Base-by-base conservation (phyloP, 1,140 invertebrate species). In the Drosophila grimshawi region DNA sequence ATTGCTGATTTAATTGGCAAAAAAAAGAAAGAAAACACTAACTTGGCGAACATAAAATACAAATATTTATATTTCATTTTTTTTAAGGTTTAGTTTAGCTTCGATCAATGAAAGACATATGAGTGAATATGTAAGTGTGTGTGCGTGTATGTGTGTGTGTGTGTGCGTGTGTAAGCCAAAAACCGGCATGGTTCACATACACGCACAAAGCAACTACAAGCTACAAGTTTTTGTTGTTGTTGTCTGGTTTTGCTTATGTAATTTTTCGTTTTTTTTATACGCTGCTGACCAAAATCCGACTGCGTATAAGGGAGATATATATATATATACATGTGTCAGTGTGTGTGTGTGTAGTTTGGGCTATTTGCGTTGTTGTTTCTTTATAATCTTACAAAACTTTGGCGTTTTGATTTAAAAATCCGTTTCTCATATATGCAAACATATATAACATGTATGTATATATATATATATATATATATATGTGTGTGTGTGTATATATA, bases 341-440 rank as follows among this genome's bases (percentile, higher is more conserved):
- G 57, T 64, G 59, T 78, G 69, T 68, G 68, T 75, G 8, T 33
- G 46, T 67, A n/a, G 29, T 43, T 37, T 45, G 10, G 30, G 60
- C 78, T 49, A 57, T 63, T 76, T 57, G 65, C 72, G 61, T 59
- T 39, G 27, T 46, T 78, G 33, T 11, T 33, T 45, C 43, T 39
- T 63, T 70, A 70, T 32, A 52, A 63, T 64, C 63, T 83, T 83
- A 73, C 82, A 79, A 86, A 79, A 86, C 81, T 86, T 86, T 86
- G 81, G 81, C 69, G 86, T 85, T 85, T 85, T 80, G 76, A 81
- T 77, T 77, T 53, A 57, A 69, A 83, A 83, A 85, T 79, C 62
- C 61, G 81, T 77, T 74, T 66, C 46, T 61, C 56, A 45, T 73
- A 19, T 39, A 35, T 56, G 19, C 19, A 19, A 19, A 19, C 19